Base-by-base conservation (phyloP, 2,888 invertebrate species). In the Strigamia crassipes region DNA sequence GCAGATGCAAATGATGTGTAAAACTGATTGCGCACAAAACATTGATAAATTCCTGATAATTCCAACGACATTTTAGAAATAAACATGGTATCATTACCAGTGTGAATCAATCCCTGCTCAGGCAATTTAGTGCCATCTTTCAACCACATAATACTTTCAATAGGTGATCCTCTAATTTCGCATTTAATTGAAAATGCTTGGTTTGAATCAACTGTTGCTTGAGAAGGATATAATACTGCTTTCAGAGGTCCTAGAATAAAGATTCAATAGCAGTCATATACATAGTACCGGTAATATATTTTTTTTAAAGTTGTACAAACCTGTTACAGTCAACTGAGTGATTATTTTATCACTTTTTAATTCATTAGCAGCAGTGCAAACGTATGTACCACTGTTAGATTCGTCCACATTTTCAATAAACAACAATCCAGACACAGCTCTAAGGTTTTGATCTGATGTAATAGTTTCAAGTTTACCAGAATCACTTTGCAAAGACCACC, bases 51-150 rank as follows among this genome's bases (percentile, higher is more conserved):
- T 15, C 78, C 78, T 21, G 38, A 9, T 5, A 18, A n/a, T 9
- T 78, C 34, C 10, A 34, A 38, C 10, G 41, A n/a, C 78, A 78
- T 78, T 78, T 78, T 78, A 38, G 42, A 78, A 21, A 78, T 78
- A 34, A 31, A 41, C 10, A 78, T 10, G 38, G 18, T 78, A 21
- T 78, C 42, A 78, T 78, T 78, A 38, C 15, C 38, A 78, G 5
- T 18, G 18, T 78, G 78, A n/a, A 41, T 15, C 12, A 78, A n/a
- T 51, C 51, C 51, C 3, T 51, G 15, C 0, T 15, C 4, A 13
- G 31, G 78, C n/a, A 78, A 34, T 31, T 27, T 21, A 46, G 46
- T 27, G 18, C 80, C 80, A 80, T 80, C 80, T 51, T 80, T 80
- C 51, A 80, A 23, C 80, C 80, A 80, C 15, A 21, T 13, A 13